Evolutionary conservation across 2,888 invertebrate species (phyloP), one percentile per base, ranked within the genome.

Genomic region (Microplitis manilae): DNA sequence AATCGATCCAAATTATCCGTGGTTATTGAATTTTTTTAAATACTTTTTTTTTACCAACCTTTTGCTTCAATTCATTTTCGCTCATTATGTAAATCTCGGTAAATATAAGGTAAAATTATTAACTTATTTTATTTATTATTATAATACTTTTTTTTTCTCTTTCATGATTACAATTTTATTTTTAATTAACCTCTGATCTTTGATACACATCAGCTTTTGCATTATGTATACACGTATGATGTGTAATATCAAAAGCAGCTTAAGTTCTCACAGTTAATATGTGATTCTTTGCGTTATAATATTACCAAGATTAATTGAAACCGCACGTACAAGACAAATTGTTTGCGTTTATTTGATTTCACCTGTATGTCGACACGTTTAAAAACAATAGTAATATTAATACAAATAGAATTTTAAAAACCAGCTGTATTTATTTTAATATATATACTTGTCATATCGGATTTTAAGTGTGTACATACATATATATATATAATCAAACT

Each of bases 1-100:
- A 73, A 73, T 73, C 38, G 39, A 67, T 67, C 39, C 65, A 67
- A 73, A 73, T 73, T 73, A 73, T 73, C 67, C 38, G 73, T 62
- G 71, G 67, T 73, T 73, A 73, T 39, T 41, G 62, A 65, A 65
- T 65, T 65, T 65, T 65, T 65, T 65, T 50, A 50, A 50, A 50
- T 13, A 30, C 2, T 20, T 30, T 30, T 30, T 30, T 50, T 50
- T 50, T 13, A 50, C 50, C 5, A 5, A 40, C 40, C 41, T 6
- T 68, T 68, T 68, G n/a, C 39, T 68, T 68, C n/a, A 68, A 40
- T 68, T 68, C 17, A 68, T 41, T 68, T 41, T 61, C 15, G 13
- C 38, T 30, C 71, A n/a, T 59, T 30, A 60, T 17, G 65, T 30
- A 73, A 73, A 73, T 20, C 13, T 62, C 62, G 20, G 13, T 60